Conservation (phyloP, 2,113 vertebrate genomes). For the Petroica traversi region DNA sequence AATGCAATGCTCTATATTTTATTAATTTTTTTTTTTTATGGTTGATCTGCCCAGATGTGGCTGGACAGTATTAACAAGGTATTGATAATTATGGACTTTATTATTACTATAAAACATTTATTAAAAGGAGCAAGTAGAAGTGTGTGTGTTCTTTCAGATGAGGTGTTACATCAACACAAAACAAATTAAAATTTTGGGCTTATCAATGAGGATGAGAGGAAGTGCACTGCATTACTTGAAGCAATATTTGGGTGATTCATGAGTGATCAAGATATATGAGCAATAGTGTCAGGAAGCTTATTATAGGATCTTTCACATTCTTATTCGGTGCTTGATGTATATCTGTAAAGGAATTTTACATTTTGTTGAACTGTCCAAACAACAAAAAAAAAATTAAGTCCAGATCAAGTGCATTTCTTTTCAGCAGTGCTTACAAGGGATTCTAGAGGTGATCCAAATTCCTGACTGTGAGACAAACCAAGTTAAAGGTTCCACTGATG, state of each 20-base stretch:
- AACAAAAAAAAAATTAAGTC: not conserved
- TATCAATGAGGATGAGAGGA: not conserved
- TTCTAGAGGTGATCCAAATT: not conserved
- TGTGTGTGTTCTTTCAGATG: not conserved
- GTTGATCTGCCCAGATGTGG: not conserved
- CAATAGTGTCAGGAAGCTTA: not conserved
- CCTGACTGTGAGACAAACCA: not conserved
- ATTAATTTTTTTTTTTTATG: not conserved
- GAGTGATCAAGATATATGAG: not conserved
- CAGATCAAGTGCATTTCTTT: not conserved
- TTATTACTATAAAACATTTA: not conserved
- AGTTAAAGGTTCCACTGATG: not conserved
- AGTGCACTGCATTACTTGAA: not conserved
- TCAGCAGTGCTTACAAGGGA: not conserved
- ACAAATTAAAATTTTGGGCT: not conserved
- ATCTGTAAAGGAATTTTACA: not conserved
- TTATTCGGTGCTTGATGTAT: not conserved
- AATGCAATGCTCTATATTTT: not conserved
- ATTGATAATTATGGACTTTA: not conserved
- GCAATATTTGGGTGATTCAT: not conserved
- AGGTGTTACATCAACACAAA: not conserved
- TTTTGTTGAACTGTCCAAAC: not conserved
- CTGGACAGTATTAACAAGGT: not conserved
- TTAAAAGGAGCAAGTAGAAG: not conserved
- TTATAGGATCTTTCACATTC: not conserved